Evolutionary conservation across 2,797 vertebrate species (phyloP).

Genomic region (Cuculus canorus): DNA sequence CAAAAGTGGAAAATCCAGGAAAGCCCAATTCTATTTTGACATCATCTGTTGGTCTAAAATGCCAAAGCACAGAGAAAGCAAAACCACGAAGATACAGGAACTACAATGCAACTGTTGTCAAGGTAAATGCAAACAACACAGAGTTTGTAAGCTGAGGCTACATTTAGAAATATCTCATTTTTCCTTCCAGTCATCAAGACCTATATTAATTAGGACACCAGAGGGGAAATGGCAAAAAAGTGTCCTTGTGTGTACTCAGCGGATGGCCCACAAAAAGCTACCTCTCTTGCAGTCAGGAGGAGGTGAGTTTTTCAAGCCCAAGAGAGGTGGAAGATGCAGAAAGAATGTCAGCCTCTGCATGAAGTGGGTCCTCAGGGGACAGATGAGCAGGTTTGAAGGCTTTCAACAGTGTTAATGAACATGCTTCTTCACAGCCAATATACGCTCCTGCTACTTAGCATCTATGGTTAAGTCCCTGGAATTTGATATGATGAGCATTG

Average conservation of each 20-base stretch:
- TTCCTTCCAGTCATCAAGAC: not conserved
- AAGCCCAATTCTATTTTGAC: not conserved
- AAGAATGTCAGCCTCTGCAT: not conserved
- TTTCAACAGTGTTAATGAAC: not conserved
- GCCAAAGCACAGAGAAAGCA: not conserved
- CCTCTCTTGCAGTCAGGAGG: not conserved
- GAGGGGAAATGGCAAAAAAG: not conserved
- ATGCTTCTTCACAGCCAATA: not conserved
- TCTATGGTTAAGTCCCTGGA: not conserved
- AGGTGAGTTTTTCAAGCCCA: not conserved
- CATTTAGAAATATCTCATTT: not conserved
- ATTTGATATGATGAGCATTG: not conserved
- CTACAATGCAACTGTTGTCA: not conserved
- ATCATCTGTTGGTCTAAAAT: not conserved
- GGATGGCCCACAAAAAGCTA: not conserved
- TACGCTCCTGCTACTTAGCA: not conserved
- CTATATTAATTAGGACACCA: rapidly evolving
- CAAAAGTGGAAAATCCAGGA: not conserved
- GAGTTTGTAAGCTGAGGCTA: not conserved
- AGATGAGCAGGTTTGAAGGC: not conserved
- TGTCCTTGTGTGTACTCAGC: not conserved
- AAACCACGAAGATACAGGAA: not conserved
- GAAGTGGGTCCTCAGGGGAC: not conserved
- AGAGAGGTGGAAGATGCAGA: not conserved
- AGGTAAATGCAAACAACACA: not conserved